phyloP scores from a whole-genome alignment of 2,113 vertebrate species.

The Vicugna pacos region DNA sequence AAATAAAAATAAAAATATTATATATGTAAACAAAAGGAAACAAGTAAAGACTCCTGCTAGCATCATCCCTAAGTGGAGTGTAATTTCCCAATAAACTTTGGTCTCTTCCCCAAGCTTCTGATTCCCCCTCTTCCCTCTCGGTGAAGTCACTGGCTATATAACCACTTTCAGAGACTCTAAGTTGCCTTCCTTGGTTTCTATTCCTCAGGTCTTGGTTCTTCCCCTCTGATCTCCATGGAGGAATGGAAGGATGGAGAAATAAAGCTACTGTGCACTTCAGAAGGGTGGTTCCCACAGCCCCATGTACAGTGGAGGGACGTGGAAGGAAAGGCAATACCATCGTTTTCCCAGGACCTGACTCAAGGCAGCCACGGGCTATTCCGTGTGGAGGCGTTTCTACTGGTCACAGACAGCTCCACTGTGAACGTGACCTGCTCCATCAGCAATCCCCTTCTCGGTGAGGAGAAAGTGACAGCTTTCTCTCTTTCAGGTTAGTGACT shows the following conservation, averaged over 20 bases:
- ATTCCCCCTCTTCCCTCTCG: no score
- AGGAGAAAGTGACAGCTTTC: slow-evolving; percentile 20
- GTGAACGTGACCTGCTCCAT: slow-evolving; percentile 59
- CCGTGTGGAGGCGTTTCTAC: slow-evolving; percentile 47
- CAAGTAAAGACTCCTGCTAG: neutral
- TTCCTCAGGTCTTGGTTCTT: slow-evolving; percentile 59
- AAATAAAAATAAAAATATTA: neutral
- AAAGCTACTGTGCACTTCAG: slow-evolving; percentile 29
- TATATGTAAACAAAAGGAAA: neutral
- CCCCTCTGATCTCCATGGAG: neutral
- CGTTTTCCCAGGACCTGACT: neutral
- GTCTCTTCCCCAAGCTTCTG: neutral
- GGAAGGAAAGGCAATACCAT: neutral
- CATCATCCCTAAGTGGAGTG: neutral
- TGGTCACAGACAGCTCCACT: neutral
- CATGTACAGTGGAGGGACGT: slow-evolving; percentile 37
- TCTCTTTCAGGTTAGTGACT: slow-evolving; percentile 44
- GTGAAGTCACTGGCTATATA: neutral
- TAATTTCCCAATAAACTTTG: neutral
- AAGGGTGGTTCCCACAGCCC: slow-evolving; percentile 73
- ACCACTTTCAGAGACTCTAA: neutral
- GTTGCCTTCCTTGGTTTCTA: neutral
- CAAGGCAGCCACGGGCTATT: slow-evolving; percentile 53
- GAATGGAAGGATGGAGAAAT: neutral
- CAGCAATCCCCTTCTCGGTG: neutral